Evolutionary conservation across 2,113 vertebrate species (phyloP).

Genomic region (Azemiops feae): DNA sequence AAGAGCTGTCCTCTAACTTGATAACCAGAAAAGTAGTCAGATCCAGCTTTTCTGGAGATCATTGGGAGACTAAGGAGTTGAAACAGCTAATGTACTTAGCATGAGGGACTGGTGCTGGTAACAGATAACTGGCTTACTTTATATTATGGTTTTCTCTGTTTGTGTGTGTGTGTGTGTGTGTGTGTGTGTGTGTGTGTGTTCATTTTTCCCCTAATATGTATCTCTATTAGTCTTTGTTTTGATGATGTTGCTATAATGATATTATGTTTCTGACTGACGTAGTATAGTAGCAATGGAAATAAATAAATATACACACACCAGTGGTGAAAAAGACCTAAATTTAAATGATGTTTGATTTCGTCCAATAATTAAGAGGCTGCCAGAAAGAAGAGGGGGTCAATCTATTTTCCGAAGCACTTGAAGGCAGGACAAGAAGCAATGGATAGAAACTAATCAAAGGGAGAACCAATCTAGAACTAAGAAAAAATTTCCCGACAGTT

Average conservation of each 20-base stretch:
- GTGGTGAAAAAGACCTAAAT: neutral
- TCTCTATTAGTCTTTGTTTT: neutral
- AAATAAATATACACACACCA: neutral
- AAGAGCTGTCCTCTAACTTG: neutral
- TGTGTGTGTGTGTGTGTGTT: neutral
- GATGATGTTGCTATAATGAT: neutral
- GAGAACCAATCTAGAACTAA: too few relatives aligned
- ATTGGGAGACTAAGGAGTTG: neutral
- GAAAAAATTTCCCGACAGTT: too few relatives aligned
- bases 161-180: neutral
- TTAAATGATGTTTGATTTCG: neutral
- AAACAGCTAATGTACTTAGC: neutral
- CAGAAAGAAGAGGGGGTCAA: neutral
- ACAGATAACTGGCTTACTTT: neutral
- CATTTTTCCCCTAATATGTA: neutral
- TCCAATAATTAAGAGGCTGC: neutral
- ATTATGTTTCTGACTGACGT: neutral
- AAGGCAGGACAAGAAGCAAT: too few relatives aligned
- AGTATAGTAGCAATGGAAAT: neutral
- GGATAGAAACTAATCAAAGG: too few relatives aligned
- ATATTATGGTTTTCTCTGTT: neutral
- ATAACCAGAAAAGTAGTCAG: neutral
- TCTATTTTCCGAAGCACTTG: neutral
- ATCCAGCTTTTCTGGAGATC: neutral
- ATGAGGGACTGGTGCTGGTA: neutral